Evolutionary conservation across 2,888 invertebrate species (phyloP).

Genomic region (Eupsilia transversa): DNA sequence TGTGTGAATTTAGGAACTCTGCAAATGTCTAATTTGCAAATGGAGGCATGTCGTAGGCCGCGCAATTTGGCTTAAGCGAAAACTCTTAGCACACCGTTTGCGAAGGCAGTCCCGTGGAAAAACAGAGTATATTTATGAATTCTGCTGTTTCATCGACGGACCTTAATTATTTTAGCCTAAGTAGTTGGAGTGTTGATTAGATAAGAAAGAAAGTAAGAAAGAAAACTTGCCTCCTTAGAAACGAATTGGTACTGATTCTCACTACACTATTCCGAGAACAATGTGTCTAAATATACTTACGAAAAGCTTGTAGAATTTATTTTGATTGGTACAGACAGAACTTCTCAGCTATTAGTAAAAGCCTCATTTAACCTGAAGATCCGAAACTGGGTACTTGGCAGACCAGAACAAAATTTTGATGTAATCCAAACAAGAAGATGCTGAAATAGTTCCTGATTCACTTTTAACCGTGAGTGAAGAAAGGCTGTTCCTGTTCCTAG

Average conservation of each 20-base stretch:
- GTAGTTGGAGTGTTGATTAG: conserved; percentile 47
- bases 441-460: neutral
- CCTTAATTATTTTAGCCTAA: conserved; percentile 52
- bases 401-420: neutral
- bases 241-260: neutral
- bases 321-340: neutral
- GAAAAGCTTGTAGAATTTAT: neutral
- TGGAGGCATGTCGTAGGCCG: conserved; percentile 87
- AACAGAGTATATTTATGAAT: conserved; percentile 71
- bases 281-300: no score
- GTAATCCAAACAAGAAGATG: neutral
- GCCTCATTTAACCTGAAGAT: neutral
- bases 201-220: conserved; percentile 9
- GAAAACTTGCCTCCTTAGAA: neutral
- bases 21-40: conserved; percentile 87
- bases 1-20: conserved; percentile 63
- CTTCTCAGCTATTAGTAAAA: neutral
- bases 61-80: conserved; percentile 87
- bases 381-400: neutral
- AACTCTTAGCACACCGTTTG: conserved; percentile 81
- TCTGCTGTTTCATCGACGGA: conserved; percentile 55
- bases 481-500: neutral
- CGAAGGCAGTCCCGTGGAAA: conserved; percentile 76
- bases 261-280: neutral
- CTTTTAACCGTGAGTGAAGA: neutral